Evolutionary conservation across 2,797 vertebrate species (phyloP).

Genomic region (Lagocephalus sceleratus): DNA sequence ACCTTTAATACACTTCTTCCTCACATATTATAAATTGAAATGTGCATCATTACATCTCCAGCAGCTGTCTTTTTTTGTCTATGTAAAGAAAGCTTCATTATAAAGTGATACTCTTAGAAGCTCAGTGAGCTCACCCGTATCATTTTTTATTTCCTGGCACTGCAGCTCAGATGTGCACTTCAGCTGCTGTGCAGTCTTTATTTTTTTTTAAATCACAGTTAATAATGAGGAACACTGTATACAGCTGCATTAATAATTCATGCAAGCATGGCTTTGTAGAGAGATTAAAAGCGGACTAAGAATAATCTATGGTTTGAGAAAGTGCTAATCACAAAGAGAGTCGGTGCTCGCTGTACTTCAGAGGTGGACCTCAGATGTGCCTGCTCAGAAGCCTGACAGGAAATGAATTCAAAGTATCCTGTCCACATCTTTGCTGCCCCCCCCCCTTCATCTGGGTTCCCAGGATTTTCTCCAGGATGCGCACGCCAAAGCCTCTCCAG

Average conservation of each 20-base stretch:
- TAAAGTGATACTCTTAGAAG: background rate
- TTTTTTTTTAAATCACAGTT: constrained; percentile 38
- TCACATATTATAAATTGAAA: too few relatives aligned
- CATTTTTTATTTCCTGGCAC: constrained; percentile 34
- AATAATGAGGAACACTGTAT: constrained; percentile 51
- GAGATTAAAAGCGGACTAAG: constrained; percentile 57
- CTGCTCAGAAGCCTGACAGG: constrained; percentile 36
- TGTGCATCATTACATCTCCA: too few relatives aligned
- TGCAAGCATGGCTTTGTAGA: constrained; percentile 46
- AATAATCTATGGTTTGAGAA: constrained; percentile 58
- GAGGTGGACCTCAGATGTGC: constrained; percentile 48
- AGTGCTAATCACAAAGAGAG: constrained; percentile 52
- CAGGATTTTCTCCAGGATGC: constrained; percentile 47
- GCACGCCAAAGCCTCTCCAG: constrained; percentile 40
- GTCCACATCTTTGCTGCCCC: constrained; percentile 39
- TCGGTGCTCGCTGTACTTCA: constrained; percentile 39
- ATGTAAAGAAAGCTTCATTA: background rate
- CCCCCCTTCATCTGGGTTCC: constrained; percentile 41
- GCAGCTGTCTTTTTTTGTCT: too few relatives aligned
- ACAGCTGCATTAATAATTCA: constrained; percentile 64
- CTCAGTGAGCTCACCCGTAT: constrained; percentile 21
- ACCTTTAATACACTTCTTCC: too few relatives aligned
- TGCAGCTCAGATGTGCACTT: constrained; percentile 28
- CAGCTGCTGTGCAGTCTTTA: constrained; percentile 5
- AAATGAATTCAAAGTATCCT: constrained; percentile 57